Evolutionary conservation across 2,113 vertebrate genomes (phyloP).

Genomic region (Elephantulus edwardii): DNA sequence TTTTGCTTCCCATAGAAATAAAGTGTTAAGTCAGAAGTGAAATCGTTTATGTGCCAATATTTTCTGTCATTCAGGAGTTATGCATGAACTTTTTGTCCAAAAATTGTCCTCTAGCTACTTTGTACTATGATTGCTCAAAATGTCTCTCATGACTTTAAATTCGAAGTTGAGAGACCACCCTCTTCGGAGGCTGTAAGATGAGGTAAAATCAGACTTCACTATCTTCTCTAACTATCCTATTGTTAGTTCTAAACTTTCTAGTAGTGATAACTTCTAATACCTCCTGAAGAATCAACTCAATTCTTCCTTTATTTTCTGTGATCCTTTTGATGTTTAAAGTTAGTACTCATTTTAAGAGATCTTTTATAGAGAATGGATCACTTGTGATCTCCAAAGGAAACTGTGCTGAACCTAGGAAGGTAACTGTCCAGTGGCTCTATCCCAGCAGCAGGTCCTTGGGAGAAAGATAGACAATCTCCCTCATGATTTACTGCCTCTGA

Average conservation of each 20-base stretch:
- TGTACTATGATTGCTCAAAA: conserved; percentile 14
- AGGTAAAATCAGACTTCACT: not conserved
- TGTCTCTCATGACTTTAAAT: not conserved
- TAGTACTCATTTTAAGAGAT: not conserved
- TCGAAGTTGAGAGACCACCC: not conserved
- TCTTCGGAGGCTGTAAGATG: not conserved
- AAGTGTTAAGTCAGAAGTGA: not conserved
- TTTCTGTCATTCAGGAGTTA: conserved; percentile 11
- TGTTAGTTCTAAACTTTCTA: not conserved
- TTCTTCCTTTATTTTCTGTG: not conserved
- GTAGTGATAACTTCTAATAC: not conserved
- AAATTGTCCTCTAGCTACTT: not conserved
- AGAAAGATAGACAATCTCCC: no score
- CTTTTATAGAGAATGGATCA: not conserved
- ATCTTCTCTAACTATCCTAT: not conserved
- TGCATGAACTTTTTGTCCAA: not conserved
- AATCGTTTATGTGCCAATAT: not conserved
- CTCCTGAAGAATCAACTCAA: not conserved
- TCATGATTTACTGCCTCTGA: no score
- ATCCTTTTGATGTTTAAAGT: not conserved
- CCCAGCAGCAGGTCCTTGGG: no score
- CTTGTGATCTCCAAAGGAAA: no score
- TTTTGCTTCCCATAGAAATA: conserved; percentile 3
- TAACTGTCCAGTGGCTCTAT: no score
- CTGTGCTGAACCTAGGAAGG: no score